Evolutionary conservation across 2,113 vertebrate species (phyloP), one percentile per base, ranked within the genome.

Genomic region (Piaya cayana): DNA sequence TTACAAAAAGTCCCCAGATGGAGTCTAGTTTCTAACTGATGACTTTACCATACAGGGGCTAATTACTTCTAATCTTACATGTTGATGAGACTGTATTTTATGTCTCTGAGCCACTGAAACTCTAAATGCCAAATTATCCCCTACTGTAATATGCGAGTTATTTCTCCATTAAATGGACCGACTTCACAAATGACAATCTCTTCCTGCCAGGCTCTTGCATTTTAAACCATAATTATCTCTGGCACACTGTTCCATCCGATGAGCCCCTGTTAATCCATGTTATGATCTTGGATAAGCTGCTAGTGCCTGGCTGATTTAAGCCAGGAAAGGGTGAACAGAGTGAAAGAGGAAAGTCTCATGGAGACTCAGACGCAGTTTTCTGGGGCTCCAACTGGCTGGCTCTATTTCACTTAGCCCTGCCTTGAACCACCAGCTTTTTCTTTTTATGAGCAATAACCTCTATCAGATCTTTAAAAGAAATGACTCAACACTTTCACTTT

Each of bases 1-100:
- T 91, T 90, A 88, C 80, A 78, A 59, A n/a, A 23, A 76, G 62
- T 93, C 88, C 92, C 95, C 85, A 96, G 96, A 86, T 58, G 9
- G 87, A 80, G 45, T 59, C 19, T 83, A 12, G 64, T 30, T 92
- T 88, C 92, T 90, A 7, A 71, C 69, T 49, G 59, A 85, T 94
- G 93, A 78, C 86, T 96, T 89, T 83, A 43, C 86, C 76, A 50
- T 90, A 70, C 1, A 88, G 71, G 86, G 82, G 82, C 93, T 96
- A 95, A 94, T 96, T 96, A 58, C 74, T 86, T 68, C 55, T 89
- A 91, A 93, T 95, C 94, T 95, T 93, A 84, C 84, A 77, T 75
- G 55, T 68, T 94, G 95, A 96, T 91, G 94, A 89, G 93, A 23
- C 77, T 92, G 62, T 83, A 17, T 85, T 92, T 96, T 81, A 75